Percentiles rank a stretch among this genome's conserved stretches.
Conservation (phyloP, 2,888 invertebrate genomes). For the Drosophila testacea region DNA sequence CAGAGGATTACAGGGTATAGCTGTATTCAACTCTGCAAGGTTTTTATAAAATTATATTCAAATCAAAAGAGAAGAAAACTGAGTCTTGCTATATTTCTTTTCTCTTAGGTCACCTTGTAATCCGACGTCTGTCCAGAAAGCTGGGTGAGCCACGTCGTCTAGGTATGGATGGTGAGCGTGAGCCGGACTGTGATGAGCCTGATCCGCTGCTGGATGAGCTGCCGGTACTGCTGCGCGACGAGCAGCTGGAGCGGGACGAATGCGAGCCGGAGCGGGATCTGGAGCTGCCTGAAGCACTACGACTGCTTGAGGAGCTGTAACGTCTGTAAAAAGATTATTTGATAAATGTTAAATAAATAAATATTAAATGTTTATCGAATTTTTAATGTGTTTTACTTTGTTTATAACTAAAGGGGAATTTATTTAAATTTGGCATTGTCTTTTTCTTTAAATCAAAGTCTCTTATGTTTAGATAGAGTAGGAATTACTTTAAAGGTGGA, state of each 20-base stretch:
- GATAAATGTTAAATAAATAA: no score
- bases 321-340: constrained; percentile 54
- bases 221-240: constrained; percentile 83
- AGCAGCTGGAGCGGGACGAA: constrained; percentile 83
- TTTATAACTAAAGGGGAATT: no score
- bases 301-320: constrained; percentile 83
- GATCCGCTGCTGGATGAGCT: constrained; percentile 82
- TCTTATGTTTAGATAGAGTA: no score
- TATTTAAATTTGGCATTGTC: no score
- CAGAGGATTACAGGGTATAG: not conserved
- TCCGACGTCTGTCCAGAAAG: constrained; percentile 95
- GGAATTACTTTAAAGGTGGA: no score
- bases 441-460: no score
- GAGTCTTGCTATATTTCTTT: not conserved
- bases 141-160: constrained; percentile 96
- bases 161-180: constrained; percentile 95
- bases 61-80: not conserved
- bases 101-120: constrained; percentile 92
- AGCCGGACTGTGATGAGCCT: constrained; percentile 85
- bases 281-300: constrained; percentile 79
- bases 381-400: no score
- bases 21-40: not conserved
- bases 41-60: not conserved
- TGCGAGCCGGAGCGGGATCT: constrained; percentile 83
- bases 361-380: no score